Conservation (phyloP, 2,113 vertebrate genomes). For the Tragelaphus scriptus region DNA sequence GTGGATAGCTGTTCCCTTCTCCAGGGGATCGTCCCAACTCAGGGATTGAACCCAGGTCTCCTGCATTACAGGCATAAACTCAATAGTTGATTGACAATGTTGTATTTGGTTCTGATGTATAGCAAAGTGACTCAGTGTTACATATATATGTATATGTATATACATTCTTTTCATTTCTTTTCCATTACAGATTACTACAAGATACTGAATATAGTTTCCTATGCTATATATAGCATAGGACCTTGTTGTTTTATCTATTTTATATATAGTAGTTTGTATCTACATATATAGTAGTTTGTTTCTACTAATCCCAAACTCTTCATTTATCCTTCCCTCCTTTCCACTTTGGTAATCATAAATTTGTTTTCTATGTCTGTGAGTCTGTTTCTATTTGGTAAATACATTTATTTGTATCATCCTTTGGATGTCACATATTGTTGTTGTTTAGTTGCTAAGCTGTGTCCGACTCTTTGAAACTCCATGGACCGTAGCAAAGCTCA, state of each 20-base stretch:
- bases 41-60: neutral
- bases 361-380: neutral
- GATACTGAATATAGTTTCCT: neutral
- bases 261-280: neutral
- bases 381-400: neutral
- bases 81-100: neutral
- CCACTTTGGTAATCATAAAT: neutral
- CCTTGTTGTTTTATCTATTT: neutral
- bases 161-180: neutral
- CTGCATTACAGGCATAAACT: neutral
- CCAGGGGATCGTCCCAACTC: neutral
- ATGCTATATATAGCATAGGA: neutral
- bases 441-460: neutral
- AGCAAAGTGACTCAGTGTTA: neutral
- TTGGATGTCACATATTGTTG: neutral
- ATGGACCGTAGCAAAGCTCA: neutral
- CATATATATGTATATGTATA: neutral
- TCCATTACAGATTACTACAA: neutral
- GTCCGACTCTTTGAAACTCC: neutral
- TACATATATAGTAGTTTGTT: neutral
- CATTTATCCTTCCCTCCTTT: neutral
- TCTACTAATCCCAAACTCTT: neutral
- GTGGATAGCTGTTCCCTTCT: neutral
- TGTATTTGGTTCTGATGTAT: neutral
- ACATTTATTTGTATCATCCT: neutral